Base-by-base conservation (phyloP, 35 echinoderm and acorn worm species). In the Ophiothrix spiculata region DNA sequence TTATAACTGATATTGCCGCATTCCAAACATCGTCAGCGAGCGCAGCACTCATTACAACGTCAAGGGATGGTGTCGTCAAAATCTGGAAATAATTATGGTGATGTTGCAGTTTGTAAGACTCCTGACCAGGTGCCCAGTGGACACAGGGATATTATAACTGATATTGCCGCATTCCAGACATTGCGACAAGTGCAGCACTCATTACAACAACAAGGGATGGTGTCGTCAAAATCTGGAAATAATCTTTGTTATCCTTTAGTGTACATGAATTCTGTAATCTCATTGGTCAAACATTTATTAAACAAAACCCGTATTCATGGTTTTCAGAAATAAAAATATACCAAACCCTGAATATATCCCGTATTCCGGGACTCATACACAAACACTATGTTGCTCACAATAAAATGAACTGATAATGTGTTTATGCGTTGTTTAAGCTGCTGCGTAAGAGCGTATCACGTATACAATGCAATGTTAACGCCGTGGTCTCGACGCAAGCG, bases 181-280 rank as follows among this genome's bases (percentile, higher is more conserved):
- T 89, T 69, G 10, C 91, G 0, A 85, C 81, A 32, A 89, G 88
- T n/a, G 89, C 84, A 0, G 92, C 92, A 15, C 54, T 98, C 23
- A 89, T 90, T 1, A 88, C 91, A 32, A 78, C 85, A 31, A 94
- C 95, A 23, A 77, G 92, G 17, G 95, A 98, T 87, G 95, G 91
- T 13, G 95, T 98, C 15, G 80, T 98, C 32, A 98, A 98, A 87
- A 98, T 98, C 38, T 98, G 95, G 95, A 98, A 98, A 75, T 98
- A 75, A 89, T n/a, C n/a, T n/a, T n/a, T n/a, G n/a, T 34, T 85
- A 88, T 40, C 91, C 93, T 42, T 19, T 56, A 37, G 73, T 85
- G 1, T 56, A 83, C n/a, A 80, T 87, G 10, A 87, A 77, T 40
- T 56, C 92, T 0, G 91, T n/a, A n/a, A n/a, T n/a, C n/a, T n/a